phyloP scores from a whole-genome alignment of 2,888 invertebrate genomes.

The Dilophus febrilis region DNA sequence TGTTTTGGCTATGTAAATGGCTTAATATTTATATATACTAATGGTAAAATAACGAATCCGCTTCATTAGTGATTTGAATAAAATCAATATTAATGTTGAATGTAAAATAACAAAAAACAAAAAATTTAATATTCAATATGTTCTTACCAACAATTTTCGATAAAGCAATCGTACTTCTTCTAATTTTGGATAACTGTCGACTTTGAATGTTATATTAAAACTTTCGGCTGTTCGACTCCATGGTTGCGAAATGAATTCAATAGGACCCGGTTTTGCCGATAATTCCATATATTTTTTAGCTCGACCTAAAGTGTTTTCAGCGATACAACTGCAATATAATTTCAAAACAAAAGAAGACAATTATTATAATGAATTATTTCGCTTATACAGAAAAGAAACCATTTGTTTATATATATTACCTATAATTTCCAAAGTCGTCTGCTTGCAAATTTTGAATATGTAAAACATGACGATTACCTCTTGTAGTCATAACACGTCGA shows the following conservation, averaged over 20 bases:
- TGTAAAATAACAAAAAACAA: no score
- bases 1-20: no score
- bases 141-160: constrained; percentile 42
- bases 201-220: constrained; percentile 50
- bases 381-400: no score
- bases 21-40: no score
- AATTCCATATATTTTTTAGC: constrained; percentile 53
- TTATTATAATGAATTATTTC: no score
- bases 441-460: constrained; percentile 47
- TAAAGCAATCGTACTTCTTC: constrained; percentile 52
- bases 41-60: not conserved
- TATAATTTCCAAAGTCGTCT: constrained; percentile 54
- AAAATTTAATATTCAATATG: no score
- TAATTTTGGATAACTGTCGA: constrained; percentile 55
- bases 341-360: constrained; percentile 1
- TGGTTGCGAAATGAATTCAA: constrained; percentile 48
- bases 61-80: no score
- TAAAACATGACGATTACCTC: constrained; percentile 50
- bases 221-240: constrained; percentile 40
- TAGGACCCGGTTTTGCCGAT: constrained; percentile 51
- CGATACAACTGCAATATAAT: constrained; percentile 48
- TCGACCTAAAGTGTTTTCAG: constrained; percentile 49
- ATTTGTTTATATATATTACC: constrained; percentile 27
- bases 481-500: constrained; percentile 47
- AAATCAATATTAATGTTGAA: no score